These are phyloP conservation scores for Clivina fossor DNA, from an alignment of 2,888 invertebrate genomes.

Conservation along the genomic window DNA sequence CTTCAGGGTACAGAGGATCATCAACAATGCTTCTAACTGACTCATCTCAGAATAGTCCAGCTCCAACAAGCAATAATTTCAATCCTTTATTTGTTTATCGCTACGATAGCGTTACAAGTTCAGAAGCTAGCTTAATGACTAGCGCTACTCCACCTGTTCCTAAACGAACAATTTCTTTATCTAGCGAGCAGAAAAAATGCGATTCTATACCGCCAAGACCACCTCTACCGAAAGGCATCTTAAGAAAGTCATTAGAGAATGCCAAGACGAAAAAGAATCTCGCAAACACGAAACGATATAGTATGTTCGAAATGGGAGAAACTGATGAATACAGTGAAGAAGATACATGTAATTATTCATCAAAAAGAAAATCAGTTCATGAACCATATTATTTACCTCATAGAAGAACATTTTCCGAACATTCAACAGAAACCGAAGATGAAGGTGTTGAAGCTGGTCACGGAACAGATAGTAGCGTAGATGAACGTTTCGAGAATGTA, in stretches of 20 bases:
- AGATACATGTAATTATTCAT: slow-evolving; percentile 55
- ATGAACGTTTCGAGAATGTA: slow-evolving; percentile 60
- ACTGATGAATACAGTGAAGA: slow-evolving; percentile 50
- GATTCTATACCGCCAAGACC: slow-evolving; percentile 68
- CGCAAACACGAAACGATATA: slow-evolving; percentile 67
- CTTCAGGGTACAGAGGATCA: slow-evolving; percentile 84
- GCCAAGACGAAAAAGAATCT: slow-evolving; percentile 55
- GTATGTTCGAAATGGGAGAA: slow-evolving; percentile 76
- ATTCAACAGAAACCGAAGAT: slow-evolving; percentile 57
- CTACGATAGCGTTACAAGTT: slow-evolving; percentile 75
- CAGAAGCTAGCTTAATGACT: slow-evolving; percentile 69
- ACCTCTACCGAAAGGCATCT: slow-evolving; percentile 71
- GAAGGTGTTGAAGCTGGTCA: slow-evolving; percentile 61
- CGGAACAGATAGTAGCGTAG: slow-evolving; percentile 61
- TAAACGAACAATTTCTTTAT: slow-evolving; percentile 68
- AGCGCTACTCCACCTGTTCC: slow-evolving; percentile 60
- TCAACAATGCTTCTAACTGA: slow-evolving; percentile 81
- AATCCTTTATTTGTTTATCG: slow-evolving; percentile 80
- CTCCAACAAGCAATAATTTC: slow-evolving; percentile 60
- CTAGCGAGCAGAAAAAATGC: slow-evolving; percentile 57
- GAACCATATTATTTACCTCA: slow-evolving; percentile 69
- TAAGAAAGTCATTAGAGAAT: slow-evolving; percentile 65
- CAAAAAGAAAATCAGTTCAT: slow-evolving; percentile 74
- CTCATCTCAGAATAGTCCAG: slow-evolving; percentile 68
- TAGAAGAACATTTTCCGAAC: slow-evolving; percentile 47